Conservation (phyloP, 2,888 invertebrate species). For the Scaptodrosophila latifasciaeformis region DNA sequence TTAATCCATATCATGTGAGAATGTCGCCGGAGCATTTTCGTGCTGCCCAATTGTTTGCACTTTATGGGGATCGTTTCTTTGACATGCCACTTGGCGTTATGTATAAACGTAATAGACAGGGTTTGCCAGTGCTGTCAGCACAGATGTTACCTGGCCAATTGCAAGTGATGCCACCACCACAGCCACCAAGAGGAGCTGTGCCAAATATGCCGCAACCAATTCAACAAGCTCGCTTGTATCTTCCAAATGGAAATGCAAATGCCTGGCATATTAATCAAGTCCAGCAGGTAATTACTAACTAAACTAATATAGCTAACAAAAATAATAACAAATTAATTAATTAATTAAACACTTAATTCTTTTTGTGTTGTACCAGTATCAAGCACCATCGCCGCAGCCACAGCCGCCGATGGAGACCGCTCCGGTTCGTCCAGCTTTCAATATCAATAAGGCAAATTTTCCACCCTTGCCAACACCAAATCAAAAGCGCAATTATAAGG, state of each 20-base stretch:
- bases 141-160: not conserved
- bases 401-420: not conserved
- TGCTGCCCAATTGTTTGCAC: conserved; percentile 36
- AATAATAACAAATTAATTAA: not conserved
- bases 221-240: not conserved
- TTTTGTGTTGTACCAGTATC: not conserved
- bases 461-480: conserved; percentile 39
- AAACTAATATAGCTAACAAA: not conserved
- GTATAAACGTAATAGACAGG: conserved; percentile 7
- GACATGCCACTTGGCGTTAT: conserved; percentile 34
- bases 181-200: not conserved
- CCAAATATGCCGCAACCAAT: not conserved
- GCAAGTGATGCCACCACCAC: not conserved
- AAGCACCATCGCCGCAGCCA: not conserved
- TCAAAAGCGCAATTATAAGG: conserved; percentile 16
- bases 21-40: conserved; percentile 26
- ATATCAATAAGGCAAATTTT: conserved; percentile 30
- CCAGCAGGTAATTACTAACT: not conserved
- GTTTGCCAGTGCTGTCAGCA: not conserved
- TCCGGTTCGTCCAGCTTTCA: conserved; percentile 12
- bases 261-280: not conserved
- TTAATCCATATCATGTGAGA: conserved; percentile 14
- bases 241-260: not conserved
- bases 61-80: conserved; percentile 35
- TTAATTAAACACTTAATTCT: not conserved